These are phyloP conservation scores for Mellilla xanthometata DNA, from an alignment of 2,888 invertebrate species.

Conservation along the genomic window DNA sequence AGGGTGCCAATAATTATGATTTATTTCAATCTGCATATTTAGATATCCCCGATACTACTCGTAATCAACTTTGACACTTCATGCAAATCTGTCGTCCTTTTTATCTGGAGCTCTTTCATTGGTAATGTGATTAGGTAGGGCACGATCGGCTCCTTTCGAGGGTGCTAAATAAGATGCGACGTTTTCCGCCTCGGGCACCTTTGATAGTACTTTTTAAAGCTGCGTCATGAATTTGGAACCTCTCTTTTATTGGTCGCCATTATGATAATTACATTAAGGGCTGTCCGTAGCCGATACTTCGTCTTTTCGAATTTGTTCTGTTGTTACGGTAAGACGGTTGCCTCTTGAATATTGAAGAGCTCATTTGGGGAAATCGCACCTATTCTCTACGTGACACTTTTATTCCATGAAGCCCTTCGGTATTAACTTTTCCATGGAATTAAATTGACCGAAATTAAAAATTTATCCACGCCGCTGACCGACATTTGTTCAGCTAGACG, in stretches of 20 bases:
- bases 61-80: constrained; percentile 73
- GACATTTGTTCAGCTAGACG: constrained; percentile 18
- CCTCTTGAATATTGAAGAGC: constrained; percentile 76
- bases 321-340: constrained; percentile 73
- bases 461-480: constrained; percentile 40
- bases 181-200: constrained; percentile 74
- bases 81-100: constrained; percentile 79
- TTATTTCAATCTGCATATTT: constrained; percentile 52
- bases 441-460: constrained; percentile 55
- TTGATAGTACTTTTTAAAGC: constrained; percentile 69
- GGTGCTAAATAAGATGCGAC: constrained; percentile 80
- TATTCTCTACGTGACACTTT: constrained; percentile 77
- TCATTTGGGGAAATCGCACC: constrained; percentile 77
- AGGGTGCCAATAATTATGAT: constrained; percentile 35
- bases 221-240: constrained; percentile 76
- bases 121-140: constrained; percentile 77
- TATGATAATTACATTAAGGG: constrained; percentile 81
- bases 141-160: constrained; percentile 57
- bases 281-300: constrained; percentile 73
- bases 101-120: constrained; percentile 72
- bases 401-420: constrained; percentile 39
- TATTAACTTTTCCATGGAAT: constrained; percentile 34
- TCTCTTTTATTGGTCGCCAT: constrained; percentile 80
- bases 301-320: constrained; percentile 79
- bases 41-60: constrained; percentile 43